Evolutionary conservation across 2,888 invertebrate genomes (phyloP), one percentile per base, ranked within the genome.

Genomic region (Gonocerus acuteangulatus): DNA sequence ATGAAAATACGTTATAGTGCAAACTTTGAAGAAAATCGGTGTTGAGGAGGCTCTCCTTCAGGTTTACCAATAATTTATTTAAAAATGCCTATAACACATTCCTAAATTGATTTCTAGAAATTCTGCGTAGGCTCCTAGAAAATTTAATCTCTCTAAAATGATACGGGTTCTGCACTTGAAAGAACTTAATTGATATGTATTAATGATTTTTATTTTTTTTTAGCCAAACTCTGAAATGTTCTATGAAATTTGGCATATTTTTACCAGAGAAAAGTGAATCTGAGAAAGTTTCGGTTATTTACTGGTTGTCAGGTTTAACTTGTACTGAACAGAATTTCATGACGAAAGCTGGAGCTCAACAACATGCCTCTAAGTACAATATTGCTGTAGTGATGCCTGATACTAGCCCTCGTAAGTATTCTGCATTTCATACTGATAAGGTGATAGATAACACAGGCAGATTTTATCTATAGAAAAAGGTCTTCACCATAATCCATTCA

Each of bases 251-350:
- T 75, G 91, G 90, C 0, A 79, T 95, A 36, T 99, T 85, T 72
- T 72, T 96, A 54, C 97, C 97, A 15, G 87, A 91, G 0, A 82
- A 87, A 71, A 81, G 82, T 65, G 62, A 62, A 13, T 66, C 69
- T 16, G 76, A 75, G 15, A 79, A 79, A 69, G 76, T 89, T 32
- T 93, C 95, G 1, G 89, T 92, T 0, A 78, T 96, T 11, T 95
- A 91, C 73, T 96, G 86, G 80, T 78, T 96, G 0, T 95, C 95
- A 39, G 95, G 96, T 1, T 78, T 97, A 27, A 89, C 89, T 0
- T 97, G 97, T 74, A 92, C 84, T 11, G 96, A 99, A 74, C 87
- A 90, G 71, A 99, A 99, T 77, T 95, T 97, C 72, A 86, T 95
- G 66, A 85, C 88, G 54, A 99, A 99, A 76, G 84, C 94, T 48